Evolutionary conservation across 2,113 vertebrate genomes (phyloP).

Genomic region (Indicator maculatus): DNA sequence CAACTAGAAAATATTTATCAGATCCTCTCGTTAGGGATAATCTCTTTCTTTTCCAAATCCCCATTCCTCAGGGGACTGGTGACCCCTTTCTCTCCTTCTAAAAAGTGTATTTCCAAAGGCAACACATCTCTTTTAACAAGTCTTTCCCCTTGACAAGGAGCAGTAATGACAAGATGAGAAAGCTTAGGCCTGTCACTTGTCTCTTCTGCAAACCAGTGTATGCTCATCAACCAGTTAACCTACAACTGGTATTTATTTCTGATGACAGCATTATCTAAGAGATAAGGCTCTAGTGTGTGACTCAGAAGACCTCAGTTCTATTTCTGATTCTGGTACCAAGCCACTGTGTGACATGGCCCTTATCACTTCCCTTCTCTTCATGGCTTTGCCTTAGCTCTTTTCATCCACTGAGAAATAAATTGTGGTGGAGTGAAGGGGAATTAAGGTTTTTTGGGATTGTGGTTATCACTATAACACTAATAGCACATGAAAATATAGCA

Average conservation of each 20-base stretch:
- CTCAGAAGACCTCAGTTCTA: not conserved
- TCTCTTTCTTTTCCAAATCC: not conserved
- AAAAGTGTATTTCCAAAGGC: not conserved
- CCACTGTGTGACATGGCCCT: not conserved
- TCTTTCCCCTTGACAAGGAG: not conserved
- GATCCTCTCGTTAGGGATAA: not conserved
- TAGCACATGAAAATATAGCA: not conserved
- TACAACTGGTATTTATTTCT: not conserved
- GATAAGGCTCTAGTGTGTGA: not conserved
- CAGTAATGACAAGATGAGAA: not conserved
- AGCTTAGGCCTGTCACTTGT: not conserved
- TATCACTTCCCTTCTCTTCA: not conserved
- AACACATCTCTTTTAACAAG: not conserved
- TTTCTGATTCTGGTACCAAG: not conserved
- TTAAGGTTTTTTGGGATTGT: not conserved
- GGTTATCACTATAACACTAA: not conserved
- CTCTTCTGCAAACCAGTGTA: not conserved
- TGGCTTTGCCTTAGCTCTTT: not conserved
- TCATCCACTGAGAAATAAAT: not conserved
- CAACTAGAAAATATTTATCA: not conserved
- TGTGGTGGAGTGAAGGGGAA: fast-evolving
- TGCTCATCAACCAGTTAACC: not conserved
- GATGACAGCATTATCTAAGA: not conserved
- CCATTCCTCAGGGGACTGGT: not conserved
- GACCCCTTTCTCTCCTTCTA: not conserved